Conservation (phyloP, 2,888 invertebrate genomes). For the Heteropelma amictum region DNA sequence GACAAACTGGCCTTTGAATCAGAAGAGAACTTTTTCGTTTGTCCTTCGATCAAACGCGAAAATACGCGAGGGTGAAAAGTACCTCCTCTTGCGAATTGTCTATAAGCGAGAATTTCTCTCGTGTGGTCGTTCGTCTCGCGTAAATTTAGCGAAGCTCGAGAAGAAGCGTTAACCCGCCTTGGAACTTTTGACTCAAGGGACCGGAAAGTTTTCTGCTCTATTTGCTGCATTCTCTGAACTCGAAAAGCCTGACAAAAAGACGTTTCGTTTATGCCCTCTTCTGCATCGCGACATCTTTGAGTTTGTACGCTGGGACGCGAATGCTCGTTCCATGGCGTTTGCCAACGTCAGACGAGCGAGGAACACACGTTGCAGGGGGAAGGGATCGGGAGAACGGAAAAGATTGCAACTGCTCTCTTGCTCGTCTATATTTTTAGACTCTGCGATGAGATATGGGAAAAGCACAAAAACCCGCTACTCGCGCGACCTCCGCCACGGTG, state of each 20-base stretch:
- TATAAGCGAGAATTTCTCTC: not conserved
- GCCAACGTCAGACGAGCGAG: slow-evolving; percentile 16
- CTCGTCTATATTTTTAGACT: no score
- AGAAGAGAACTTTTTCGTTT: no score
- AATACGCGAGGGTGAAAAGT: no score
- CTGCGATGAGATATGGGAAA: no score
- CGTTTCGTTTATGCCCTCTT: not conserved
- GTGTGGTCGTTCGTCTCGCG: slow-evolving; percentile 51
- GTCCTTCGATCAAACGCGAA: no score
- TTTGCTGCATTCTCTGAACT: slow-evolving; percentile 60
- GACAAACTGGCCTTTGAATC: no score
- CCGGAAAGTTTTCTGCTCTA: slow-evolving; percentile 63
- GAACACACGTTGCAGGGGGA: slow-evolving; percentile 22
- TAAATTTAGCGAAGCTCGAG: slow-evolving; percentile 66
- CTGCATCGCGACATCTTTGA: no score
- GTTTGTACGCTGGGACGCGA: slow-evolving; percentile 13
- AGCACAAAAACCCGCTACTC: no score
- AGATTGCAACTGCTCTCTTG: no score
- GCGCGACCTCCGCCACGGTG: no score
- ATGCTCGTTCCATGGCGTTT: slow-evolving; percentile 27
- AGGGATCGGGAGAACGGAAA: no score
- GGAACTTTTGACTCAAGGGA: slow-evolving; percentile 23
- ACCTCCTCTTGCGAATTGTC: no score
- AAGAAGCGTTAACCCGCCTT: slow-evolving; percentile 13
- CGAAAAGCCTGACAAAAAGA: slow-evolving; percentile 44